Evolutionary conservation across 2,113 vertebrate genomes (phyloP).

Genomic region (Rhabdomys dilectus): DNA sequence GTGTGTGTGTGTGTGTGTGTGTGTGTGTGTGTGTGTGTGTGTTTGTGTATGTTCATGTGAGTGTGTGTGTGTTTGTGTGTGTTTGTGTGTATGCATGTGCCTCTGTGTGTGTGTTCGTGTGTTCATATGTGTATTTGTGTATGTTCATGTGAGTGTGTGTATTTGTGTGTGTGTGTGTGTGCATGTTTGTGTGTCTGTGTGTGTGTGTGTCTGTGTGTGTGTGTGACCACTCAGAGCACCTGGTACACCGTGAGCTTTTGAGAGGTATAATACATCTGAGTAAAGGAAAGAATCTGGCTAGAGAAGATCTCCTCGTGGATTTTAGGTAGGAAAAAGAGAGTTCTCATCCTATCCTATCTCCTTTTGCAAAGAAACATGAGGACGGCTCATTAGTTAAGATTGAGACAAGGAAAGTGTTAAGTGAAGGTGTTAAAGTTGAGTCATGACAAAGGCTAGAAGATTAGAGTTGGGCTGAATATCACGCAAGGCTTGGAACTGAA

Average conservation of each 20-base stretch:
- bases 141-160: too few species aligned
- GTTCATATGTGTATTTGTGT: too few species aligned
- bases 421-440: not conserved
- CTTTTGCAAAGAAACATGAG: slow-evolving; percentile 9
- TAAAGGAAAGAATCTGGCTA: not conserved
- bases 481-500: not conserved
- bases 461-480: not conserved
- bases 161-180: too few species aligned
- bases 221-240: not conserved
- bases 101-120: too few species aligned
- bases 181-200: too few species aligned
- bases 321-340: not conserved
- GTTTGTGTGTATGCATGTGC: too few species aligned
- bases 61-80: too few species aligned
- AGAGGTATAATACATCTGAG: not conserved
- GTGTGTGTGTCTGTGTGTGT: too few species aligned
- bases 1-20: too few species aligned
- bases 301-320: not conserved
- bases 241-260: not conserved
- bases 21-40: too few species aligned
- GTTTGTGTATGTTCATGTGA: too few species aligned
- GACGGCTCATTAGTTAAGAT: not conserved
- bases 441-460: not conserved
- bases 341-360: not conserved
- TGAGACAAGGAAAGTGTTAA: not conserved